Evolutionary conservation across 2,888 invertebrate genomes (phyloP), one percentile per base, ranked within the genome.

Genomic region (Flabesymbios commensalis): DNA sequence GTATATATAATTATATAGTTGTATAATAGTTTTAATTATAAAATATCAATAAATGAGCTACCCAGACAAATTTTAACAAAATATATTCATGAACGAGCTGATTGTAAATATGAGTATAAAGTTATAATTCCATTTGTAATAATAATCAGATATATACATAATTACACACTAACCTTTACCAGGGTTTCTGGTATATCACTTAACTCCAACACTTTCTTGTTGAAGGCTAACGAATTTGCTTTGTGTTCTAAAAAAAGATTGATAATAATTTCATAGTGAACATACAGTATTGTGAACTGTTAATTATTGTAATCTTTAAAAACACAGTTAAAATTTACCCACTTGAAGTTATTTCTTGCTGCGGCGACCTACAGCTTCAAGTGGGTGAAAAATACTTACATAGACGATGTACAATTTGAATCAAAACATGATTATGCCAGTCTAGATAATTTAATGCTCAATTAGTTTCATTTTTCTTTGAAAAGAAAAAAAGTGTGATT

Each of bases 111-210:
- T 36, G n/a, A n/a, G 39, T 14, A n/a, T 10, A 36, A 31, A 49
- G 22, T 17, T 41, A 4, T n/a, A 31, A 7, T 52, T 29, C 24
- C 19, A 14, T 19, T n/a, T 7, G 24, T 19, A 48, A n/a, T 3
- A 55, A 45, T n/a, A 26, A 54, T 26, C n/a, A 2, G 22, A 7
- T 5, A 14, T 24, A 24, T 1, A 53, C n/a, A 4, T 24, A 36
- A 5, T 22, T 24, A 22, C 28, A 3, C 26, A 47, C 49, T 55
- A 58, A 79, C 78, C 72, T 82, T 81, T 7, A 81, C 78, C 7
- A 82, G 69, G 1, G 82, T 81, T 68, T 80, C 81, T 2, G 80
- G 74, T 24, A 81, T 74, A 64, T 82, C 81, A 72, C 81, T 82
- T 53, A 73, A 67, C 59, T 80, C 78, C n/a, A 81, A 73, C 51